Base-by-base conservation (phyloP, 1,140 invertebrate species). In the Drosophila nikananu region DNA sequence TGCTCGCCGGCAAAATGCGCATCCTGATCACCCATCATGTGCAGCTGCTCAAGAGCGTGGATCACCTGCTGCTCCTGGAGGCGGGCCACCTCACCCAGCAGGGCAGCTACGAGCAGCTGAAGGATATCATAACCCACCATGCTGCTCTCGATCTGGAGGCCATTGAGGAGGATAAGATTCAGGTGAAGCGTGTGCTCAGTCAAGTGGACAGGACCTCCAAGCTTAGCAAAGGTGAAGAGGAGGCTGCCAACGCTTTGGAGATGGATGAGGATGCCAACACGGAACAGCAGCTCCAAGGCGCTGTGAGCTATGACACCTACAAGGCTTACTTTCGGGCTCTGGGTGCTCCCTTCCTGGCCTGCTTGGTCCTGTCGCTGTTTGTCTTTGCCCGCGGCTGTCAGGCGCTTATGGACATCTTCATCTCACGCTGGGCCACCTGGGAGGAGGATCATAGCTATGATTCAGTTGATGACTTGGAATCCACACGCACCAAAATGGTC, bases 1-100 rank as follows among this genome's bases (percentile, higher is more conserved):
- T 95, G 83, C 93, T 98, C 17, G 54, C 94, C 94, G 96, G 91
- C 94, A 97, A 94, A 95, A 96, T 94, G 80, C 96, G 92, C 2
- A 96, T 96, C 30, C 92, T 98, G n/a, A 97, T 98, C 10, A 98
- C 97, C 0, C 97, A 98, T 93, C 97, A 98, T 91, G 93, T 98
- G 10, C 97, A 98, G 80, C 96, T 97, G 83, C 94, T 98, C 7
- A 96, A 96, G 87, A 93, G 94, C 27, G 97, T 96, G 1, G 95
- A 97, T 84, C 95, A 94, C 80, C 93, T 95, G 91, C 92, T 98
- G 17, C 95, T 95, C 65, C 93, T 94, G 42, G 94, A 94, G 25
- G 94, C 95, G 91, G 96, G 95, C 0, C 65, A 61, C 4, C 74
- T 94, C 6, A 65, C 90, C 13, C 81, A 83, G 2, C 83, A 84